Evolutionary conservation across 2,113 vertebrate species (phyloP), one percentile per base, ranked within the genome.

Genomic region (Melanostigma gelatinosum): DNA sequence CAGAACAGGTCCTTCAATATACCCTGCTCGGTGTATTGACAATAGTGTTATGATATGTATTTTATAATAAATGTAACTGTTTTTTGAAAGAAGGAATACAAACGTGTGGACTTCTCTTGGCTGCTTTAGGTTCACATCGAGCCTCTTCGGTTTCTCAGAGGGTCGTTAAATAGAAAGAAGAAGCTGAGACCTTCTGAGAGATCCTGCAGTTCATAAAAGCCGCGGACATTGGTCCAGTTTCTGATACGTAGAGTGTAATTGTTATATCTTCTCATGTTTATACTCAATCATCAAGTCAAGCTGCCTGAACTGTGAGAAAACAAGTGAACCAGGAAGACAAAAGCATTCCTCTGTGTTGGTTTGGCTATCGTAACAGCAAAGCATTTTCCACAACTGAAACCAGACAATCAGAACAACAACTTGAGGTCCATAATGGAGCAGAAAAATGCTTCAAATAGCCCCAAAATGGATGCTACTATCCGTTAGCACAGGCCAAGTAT

Each of bases 361-460:
- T 74, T 77, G 72, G 72, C 52, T 6, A 16, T 67, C 0, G 2
- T 44, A 20, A 50, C 15, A 42, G 54, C 48, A 55, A 27, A 70
- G 34, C 63, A 40, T 79, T 72, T 42, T 67, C 24, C 58, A 36
- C n/a, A 72, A 42, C 69, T 60, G 64, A 77, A 77, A 66, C 67
- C 80, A 46, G 65, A 55, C 36, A 77, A 63, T 50, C 72, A 76
- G 2, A 75, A 80, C 24, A 80, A 67, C 75, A 87, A 55, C 22
- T 32, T 58, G 27, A 84, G 52, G 62, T 13, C 42, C 24, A 72
- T 80, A 77, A 79, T 36, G 58, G 29, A 0, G 18, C 68, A 68
- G 50, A 77, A 83, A 78, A 77, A 57, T 67, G 66, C 24, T 67
- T 75, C 13, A 66, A 80, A 75, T 57, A 38, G 9, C 66, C 61